Conservation (phyloP, 2,888 invertebrate species). For the Rhagonycha lutea region DNA sequence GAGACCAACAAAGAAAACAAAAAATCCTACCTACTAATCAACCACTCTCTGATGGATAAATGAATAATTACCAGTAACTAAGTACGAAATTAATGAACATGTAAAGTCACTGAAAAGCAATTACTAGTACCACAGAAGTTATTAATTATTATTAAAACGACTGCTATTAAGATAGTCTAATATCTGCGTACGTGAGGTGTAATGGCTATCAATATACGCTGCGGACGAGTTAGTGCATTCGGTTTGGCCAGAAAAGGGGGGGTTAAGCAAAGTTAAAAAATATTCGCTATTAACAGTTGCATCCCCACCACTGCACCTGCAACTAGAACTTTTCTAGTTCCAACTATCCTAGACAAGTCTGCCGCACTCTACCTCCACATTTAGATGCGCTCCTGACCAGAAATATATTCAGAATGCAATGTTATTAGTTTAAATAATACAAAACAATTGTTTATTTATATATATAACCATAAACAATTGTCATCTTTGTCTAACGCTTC, state of each 20-base stretch:
- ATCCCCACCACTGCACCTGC: conserved; percentile 23
- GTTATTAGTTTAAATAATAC: conserved; percentile 56
- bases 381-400: conserved; percentile 47
- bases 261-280: not conserved
- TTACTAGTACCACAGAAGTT: not conserved
- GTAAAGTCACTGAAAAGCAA: not conserved
- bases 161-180: not conserved
- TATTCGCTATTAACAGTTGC: not conserved
- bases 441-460: conserved; percentile 50
- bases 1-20: not conserved
- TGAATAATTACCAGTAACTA: not conserved
- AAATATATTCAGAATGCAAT: conserved; percentile 57
- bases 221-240: not conserved
- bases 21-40: not conserved
- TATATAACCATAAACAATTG: conserved; percentile 31
- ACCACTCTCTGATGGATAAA: not conserved
- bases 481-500: conserved; percentile 25
- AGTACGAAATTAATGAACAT: not conserved
- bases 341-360: conserved; percentile 43
- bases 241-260: not conserved
- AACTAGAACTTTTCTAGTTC: conserved; percentile 7
- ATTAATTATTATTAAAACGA: not conserved
- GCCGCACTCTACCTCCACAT: conserved; percentile 34
- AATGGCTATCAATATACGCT: not conserved
- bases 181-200: not conserved